Evolutionary conservation across 2,113 vertebrate species (phyloP), one percentile per base, ranked within the genome.

Genomic region (Pomatostomus ruficeps): DNA sequence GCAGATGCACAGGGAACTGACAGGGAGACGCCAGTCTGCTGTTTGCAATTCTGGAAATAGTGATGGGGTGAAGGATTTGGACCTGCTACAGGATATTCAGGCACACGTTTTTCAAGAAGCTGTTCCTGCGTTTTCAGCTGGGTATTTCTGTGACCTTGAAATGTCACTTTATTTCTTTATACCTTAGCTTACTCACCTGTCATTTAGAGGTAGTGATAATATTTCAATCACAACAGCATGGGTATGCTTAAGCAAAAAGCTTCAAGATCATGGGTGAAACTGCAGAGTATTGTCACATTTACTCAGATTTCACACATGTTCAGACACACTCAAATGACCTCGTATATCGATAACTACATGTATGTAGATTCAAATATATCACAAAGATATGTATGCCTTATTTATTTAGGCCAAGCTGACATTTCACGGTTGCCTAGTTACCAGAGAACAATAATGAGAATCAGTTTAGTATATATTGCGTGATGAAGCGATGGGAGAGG

Each of bases 391-490:
- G 8, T 89, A 96, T 89, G 83, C 74, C 75, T 80, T 95, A 93
- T 96, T 92, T 92, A 92, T 97, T 95, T 94, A 88, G 93, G 95
- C 93, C 78, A 91, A 68, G 91, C 89, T 96, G 96, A 97, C 91
- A 96, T 85, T 93, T 97, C 78, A 38, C 35, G 48, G 96, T 97
- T 97, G 94, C 96, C 87, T 96, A 91, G 96, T 95, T 96, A 97
- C 95, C 83, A 89, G 71, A 93, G 94, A 97, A 96, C 84, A 97
- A 96, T 97, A 94, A 96, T 59, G 94, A 93, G 93, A 96, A 96
- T 92, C 74, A 95, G 84, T 91, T 96, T 91, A 96, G 91, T 73
- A 81, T 91, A 84, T 78, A 88, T 67, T 91, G 63, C 61, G 62
- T 61, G 75, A 68, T 57, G 88, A 93, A 73, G 79, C 42, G 82